Base-by-base conservation (phyloP, 2,797 vertebrate species). In the Hippoglossus hippoglossus region DNA sequence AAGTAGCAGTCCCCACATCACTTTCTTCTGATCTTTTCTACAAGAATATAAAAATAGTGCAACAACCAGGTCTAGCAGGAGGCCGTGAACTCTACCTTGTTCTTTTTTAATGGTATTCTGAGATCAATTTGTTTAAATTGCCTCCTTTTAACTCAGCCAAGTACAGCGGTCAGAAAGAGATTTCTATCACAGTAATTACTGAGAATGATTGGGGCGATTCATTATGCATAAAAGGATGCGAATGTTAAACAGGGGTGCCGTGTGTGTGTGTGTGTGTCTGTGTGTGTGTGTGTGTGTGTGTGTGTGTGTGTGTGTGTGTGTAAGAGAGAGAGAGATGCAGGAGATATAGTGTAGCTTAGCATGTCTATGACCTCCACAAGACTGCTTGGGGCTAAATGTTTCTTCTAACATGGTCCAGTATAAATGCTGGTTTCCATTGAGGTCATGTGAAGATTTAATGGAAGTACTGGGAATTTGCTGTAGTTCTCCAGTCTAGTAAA, bases 61-160 rank as follows among this genome's bases (percentile, higher is more conserved):
- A 50, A 25, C 73, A 53, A 39, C 54, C 57, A 79, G 79, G 66
- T 82, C 80, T 63, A 68, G 44, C 61, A 50, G 68, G 67, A 73
- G 79, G 79, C 63, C 75, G 15, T 84, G 79, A 84, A 80, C 80
- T 36, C 75, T 64, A 82, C 88, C 81, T 89, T 81, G 83, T 91
- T 89, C 77, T 88, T 84, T 87, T 77, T 91, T 93, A 91, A 93
- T 93, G 90, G 84, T 92, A 87, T 93, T 91, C 86, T 90, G 75
- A 91, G 91, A 94, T 95, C 90, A 89, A 93, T 93, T 91, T 92
- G 87, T 89, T 87, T 89, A 93, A 95, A 94, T 94, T 92, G 89
- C 92, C 85, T 89, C 91, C 87, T 92, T 93, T 94, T 93, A 92
- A 83, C 91, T 92, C 90, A 67, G 82, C 81, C 76, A 58, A 89